Evolutionary conservation across 2,888 invertebrate genomes (phyloP), one percentile per base, ranked within the genome.

Genomic region (Papilio protenor): DNA sequence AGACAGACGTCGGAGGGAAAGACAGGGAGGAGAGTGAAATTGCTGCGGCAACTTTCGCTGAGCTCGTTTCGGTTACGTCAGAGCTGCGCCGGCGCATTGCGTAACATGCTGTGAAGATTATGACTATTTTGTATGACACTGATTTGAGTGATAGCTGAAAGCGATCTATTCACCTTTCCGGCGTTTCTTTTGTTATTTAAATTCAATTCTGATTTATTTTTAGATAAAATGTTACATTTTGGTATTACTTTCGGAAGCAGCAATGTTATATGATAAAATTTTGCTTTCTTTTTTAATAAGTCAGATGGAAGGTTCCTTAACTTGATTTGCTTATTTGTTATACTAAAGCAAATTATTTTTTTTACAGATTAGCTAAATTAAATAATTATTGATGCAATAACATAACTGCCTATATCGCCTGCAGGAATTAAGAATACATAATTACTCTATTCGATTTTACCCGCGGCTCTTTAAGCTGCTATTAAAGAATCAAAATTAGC

Each of bases 31-130:
- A 88, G 89, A 93, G 94, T 91, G 94, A 94, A 94, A 94, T 94
- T 93, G 88, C 87, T 88, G 90, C 87, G 86, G 89, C 86, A 91
- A 93, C 94, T 94, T 94, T 94, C 94, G 89, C 94, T 92, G 94
- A 90, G 91, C 92, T 89, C 90, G 90, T 91, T 94, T 91, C 87
- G 86, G 88, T 94, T 94, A 93, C 94, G 92, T 94, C 94, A 94
- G 84, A 81, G 80, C 84, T 86, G 86, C 86, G 89, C 87, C 81
- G 81, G 86, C 85, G 85, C 84, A 85, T 94, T 94, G 88, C 88
- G 90, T 86, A 94, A 94, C 82, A 79, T 82, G 80, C 84, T 85
- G 87, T 86, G 87, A 88, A 90, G 91, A 92, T 93, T 93, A 94
- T 92, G 91, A 89, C 83, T 86, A 83, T 86, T 84, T 83, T 90